Base-by-base conservation (phyloP, 2,113 vertebrate genomes). In the Cacatua alba region DNA sequence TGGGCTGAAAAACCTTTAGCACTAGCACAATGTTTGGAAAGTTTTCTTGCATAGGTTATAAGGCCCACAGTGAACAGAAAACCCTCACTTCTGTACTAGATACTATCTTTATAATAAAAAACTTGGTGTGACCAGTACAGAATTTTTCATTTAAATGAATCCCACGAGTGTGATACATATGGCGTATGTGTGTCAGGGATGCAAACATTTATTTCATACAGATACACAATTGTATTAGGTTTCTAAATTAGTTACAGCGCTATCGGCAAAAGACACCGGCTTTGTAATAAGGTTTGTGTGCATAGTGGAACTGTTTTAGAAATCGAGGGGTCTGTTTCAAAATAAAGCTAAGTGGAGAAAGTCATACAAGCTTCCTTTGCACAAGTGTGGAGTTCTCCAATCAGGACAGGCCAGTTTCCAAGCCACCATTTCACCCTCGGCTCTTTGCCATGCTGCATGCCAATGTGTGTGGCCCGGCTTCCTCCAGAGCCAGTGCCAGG, bases 241-340 rank as follows among this genome's bases (percentile, higher is more conserved):
- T 93, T 86, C 87, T 95, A 63, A 92, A 89, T 94, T 79, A 91
- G 69, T 95, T 91, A 53, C 57, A 79, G 53, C 48, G 49, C 72
- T 80, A 70, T 76, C 51, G 14, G 63, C 70, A 69, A 37, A 88
- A 92, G 70, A 31, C 52, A 52, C 5, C 26, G 28, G 44, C 57
- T 64, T 92, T 86, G 48, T 88, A 79, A 28, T 70, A 87, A 79
- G 80, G 84, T 60, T 77, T 92, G 74, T 87, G 63, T 7, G 4
- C 44, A 28, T 53, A 82, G 35, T 67, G 49, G 53, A 85, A 65
- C 37, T 76, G 29, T 57, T 92, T 43, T 63, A 89, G 86, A 92
- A 95, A 86, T 62, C 1, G 3, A 79, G 37, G 31, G 7, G 7
- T 82, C 44, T 88, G 31, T 85, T 90, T 89, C 57, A 92, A 94